These are phyloP conservation scores for Phalera bucephala DNA, from an alignment of 2,888 invertebrate genomes.

Conservation along the genomic window DNA sequence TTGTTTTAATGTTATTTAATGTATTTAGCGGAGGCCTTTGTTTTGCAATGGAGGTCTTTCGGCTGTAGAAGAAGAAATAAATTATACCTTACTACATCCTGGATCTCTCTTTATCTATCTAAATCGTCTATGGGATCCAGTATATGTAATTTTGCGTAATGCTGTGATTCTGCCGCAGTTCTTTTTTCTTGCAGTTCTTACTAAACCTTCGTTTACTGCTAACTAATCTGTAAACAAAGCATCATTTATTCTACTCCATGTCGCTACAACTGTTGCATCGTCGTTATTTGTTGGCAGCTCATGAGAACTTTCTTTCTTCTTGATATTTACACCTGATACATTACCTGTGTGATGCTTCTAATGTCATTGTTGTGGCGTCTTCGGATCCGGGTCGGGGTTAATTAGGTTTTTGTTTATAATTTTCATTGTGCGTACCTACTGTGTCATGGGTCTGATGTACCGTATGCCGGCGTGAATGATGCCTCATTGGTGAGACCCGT, in stretches of 20 bases:
- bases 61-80: too few species aligned
- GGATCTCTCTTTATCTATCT: too few species aligned
- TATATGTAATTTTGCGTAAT: too few species aligned
- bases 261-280: not conserved
- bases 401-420: slow-evolving; percentile 47
- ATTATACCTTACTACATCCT: too few species aligned
- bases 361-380: slow-evolving; percentile 32
- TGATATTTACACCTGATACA: slow-evolving; percentile 20
- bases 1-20: too few species aligned
- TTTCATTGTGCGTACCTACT: slow-evolving; percentile 31
- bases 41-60: too few species aligned
- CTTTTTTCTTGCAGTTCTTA: too few species aligned
- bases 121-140: too few species aligned
- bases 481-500: not conserved
- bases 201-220: slow-evolving; percentile 6
- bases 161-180: too few species aligned
- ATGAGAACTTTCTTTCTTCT: slow-evolving; percentile 43
- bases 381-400: slow-evolving; percentile 50
- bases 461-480: slow-evolving; percentile 4
- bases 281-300: slow-evolving; percentile 3
- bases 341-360: slow-evolving; percentile 15
- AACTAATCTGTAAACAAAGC: slow-evolving; percentile 20
- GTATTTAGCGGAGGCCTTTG: too few species aligned
- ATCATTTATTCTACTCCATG: slow-evolving; percentile 13
- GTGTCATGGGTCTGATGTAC: slow-evolving; percentile 21